Conservation (phyloP, 2,797 vertebrate genomes). For the Acipenser transmontanus region DNA sequence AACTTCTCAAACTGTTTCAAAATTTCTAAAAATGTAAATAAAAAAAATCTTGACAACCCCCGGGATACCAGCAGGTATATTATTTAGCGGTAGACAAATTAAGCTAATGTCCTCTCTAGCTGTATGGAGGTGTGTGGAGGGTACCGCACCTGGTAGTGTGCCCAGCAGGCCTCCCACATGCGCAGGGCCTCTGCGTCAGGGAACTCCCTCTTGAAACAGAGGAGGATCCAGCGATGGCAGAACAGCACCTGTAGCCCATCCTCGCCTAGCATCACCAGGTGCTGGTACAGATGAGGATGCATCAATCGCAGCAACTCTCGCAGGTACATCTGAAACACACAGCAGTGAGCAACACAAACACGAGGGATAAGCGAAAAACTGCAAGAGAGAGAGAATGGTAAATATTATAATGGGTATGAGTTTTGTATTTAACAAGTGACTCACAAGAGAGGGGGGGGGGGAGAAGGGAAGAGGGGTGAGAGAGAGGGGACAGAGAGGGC, state of each 20-base stretch:
- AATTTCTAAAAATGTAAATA: no score
- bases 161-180: conserved; percentile 99
- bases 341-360: no score
- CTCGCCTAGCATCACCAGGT: conserved; percentile 81
- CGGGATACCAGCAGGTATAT: no score
- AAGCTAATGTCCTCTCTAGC: no score
- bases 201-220: conserved; percentile 96
- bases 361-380: no score
- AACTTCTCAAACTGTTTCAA: no score
- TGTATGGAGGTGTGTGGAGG: background rate
- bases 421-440: no score
- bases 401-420: no score
- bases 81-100: no score
- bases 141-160: conserved; percentile 85
- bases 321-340: conserved; percentile 75
- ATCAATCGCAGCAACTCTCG: conserved; percentile 87
- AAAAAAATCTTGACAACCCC: no score
- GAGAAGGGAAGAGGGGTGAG: fast-evolving
- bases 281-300: conserved; percentile 80
- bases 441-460: background rate
- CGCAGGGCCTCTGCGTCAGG: conserved; percentile 86
- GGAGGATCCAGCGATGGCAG: conserved; percentile 95
- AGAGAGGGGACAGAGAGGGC: background rate
- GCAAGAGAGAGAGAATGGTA: no score
- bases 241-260: conserved; percentile 96